phyloP scores from a whole-genome alignment of 1,140 invertebrate species.

The Varroa destructor region DNA sequence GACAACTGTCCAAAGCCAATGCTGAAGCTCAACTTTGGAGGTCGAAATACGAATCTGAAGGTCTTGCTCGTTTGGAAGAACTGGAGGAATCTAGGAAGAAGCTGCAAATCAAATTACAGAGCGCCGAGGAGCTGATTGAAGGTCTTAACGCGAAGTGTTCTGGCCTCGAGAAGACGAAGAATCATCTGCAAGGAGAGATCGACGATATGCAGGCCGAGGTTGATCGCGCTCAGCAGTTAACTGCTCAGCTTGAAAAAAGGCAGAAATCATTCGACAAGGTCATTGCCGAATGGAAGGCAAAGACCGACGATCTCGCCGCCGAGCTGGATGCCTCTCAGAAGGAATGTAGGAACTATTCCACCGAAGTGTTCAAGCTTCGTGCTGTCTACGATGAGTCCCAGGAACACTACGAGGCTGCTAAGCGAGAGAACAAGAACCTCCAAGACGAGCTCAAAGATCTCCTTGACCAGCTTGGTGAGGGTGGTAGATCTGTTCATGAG shows the following conservation, averaged over 20 bases:
- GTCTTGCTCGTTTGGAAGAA: slow-evolving; percentile 42
- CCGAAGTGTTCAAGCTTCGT: slow-evolving; percentile 45
- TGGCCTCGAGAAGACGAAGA: slow-evolving; percentile 87
- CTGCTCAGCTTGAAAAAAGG: slow-evolving; percentile 46
- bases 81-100: slow-evolving; percentile 69
- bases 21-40: slow-evolving; percentile 65
- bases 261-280: slow-evolving; percentile 47
- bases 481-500: slow-evolving; percentile 44
- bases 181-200: slow-evolving; percentile 45
- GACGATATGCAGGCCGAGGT: slow-evolving; percentile 88
- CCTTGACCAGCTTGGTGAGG: slow-evolving; percentile 47
- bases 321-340: slow-evolving; percentile 47
- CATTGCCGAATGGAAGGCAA: slow-evolving; percentile 47
- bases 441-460: slow-evolving; percentile 46
- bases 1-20: slow-evolving; percentile 90
- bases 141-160: slow-evolving; percentile 89
- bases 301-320: slow-evolving; percentile 43
- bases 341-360: slow-evolving; percentile 44
- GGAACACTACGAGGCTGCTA: slow-evolving; percentile 44
- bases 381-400: slow-evolving; percentile 43
- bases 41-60: slow-evolving; percentile 41
- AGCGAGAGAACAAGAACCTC: slow-evolving; percentile 48
- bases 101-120: slow-evolving; percentile 79
- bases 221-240: slow-evolving; percentile 54
- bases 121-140: slow-evolving; percentile 91